Percentiles rank a stretch among this genome's conserved stretches.
Evolutionary conservation across 2,888 invertebrate genomes (phyloP).

Genomic region (Ophion ellenae): DNA sequence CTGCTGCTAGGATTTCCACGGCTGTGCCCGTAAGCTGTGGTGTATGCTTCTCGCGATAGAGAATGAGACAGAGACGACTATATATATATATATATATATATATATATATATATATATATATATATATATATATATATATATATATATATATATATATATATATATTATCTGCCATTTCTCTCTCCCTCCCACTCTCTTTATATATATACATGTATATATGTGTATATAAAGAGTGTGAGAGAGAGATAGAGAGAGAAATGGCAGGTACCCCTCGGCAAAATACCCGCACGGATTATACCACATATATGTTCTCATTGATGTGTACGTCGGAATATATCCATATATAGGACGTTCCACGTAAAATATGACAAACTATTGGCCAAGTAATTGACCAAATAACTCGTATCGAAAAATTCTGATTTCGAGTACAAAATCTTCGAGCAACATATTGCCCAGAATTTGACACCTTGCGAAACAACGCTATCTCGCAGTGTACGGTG

Average conservation of each 20-base stretch:
- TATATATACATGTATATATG: neutral
- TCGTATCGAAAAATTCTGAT: neutral
- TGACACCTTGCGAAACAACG: too few relatives aligned
- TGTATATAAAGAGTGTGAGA: neutral
- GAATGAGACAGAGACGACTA: slow-evolving; percentile 20
- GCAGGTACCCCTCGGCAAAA: slow-evolving; percentile 53
- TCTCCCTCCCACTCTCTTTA: too few relatives aligned
- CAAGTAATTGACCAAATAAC: neutral
- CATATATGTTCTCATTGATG: neutral
- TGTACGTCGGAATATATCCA: neutral
- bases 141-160: neutral
- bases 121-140: neutral
- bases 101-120: neutral
- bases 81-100: neutral
- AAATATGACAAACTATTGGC: too few relatives aligned
- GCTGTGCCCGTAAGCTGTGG: slow-evolving; percentile 54
- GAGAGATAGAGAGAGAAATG: slow-evolving; percentile 32
- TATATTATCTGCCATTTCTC: too few relatives aligned
- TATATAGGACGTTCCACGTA: slow-evolving; percentile 5
- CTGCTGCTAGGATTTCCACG: slow-evolving; percentile 69
- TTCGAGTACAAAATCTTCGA: neutral
- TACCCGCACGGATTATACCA: slow-evolving; percentile 71
- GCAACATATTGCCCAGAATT: neutral
- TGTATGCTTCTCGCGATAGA: slow-evolving; percentile 46
- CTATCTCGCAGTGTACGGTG: too few relatives aligned